Conservation (phyloP, 2,888 invertebrate genomes). For the Mylabris sibirica region DNA sequence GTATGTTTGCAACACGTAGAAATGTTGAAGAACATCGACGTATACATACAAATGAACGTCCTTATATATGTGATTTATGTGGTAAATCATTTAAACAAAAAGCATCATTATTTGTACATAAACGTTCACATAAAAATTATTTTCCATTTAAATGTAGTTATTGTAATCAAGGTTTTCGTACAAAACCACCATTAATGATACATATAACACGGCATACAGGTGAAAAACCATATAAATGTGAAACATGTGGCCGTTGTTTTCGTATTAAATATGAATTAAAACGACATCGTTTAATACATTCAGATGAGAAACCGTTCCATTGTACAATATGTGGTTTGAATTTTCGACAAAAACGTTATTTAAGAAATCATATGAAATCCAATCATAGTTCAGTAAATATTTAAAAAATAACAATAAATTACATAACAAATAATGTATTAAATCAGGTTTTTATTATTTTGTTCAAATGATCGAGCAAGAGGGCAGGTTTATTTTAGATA, state of each 20-base stretch:
- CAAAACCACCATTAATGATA: slow-evolving; percentile 65
- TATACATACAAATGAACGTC: slow-evolving; percentile 69
- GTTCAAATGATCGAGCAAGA: too few relatives aligned
- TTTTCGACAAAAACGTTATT: slow-evolving; percentile 65
- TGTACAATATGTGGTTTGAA: slow-evolving; percentile 61
- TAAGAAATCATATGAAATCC: slow-evolving; percentile 63
- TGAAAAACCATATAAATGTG: slow-evolving; percentile 69
- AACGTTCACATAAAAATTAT: slow-evolving; percentile 66
- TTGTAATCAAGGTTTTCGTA: slow-evolving; percentile 69
- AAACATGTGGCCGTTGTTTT: slow-evolving; percentile 66
- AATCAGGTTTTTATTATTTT: too few relatives aligned
- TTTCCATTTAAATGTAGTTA: slow-evolving; percentile 68
- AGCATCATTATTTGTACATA: slow-evolving; percentile 70
- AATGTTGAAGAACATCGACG: slow-evolving; percentile 68
- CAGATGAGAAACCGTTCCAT: slow-evolving; percentile 63
- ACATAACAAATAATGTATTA: too few relatives aligned
- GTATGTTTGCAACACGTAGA: slow-evolving; percentile 68
- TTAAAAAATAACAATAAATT: background rate
- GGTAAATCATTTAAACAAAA: slow-evolving; percentile 73
- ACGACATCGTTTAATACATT: slow-evolving; percentile 65
- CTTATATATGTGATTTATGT: slow-evolving; percentile 67
- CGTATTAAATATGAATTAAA: slow-evolving; percentile 68
- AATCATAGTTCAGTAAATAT: slow-evolving; percentile 52
- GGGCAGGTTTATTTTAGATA: too few relatives aligned
- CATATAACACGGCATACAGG: slow-evolving; percentile 70